These are phyloP conservation scores for Idaea dimidiata DNA, from an alignment of 2,888 invertebrate genomes.

Conservation along the genomic window DNA sequence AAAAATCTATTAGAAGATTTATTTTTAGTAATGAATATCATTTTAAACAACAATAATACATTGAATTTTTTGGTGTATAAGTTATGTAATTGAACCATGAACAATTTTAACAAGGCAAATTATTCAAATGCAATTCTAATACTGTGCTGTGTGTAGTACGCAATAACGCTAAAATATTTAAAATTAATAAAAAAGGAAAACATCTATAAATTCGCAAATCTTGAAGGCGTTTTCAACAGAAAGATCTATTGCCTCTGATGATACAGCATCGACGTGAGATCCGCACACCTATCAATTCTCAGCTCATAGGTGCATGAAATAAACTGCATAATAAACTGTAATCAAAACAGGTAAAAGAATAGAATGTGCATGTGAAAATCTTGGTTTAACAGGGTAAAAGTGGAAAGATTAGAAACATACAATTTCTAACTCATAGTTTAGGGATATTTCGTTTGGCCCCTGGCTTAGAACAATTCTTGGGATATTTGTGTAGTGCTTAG, in stretches of 20 bases:
- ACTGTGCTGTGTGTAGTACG: no score
- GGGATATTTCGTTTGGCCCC: no score
- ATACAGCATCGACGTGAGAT: constrained; percentile 57
- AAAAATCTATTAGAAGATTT: no score
- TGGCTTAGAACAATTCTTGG: no score
- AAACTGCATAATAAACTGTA: neutral
- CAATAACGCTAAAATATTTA: no score
- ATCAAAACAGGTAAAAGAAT: neutral
- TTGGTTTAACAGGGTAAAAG: neutral
- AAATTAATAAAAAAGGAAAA: neutral
- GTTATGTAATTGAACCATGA: no score
- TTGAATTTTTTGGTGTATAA: no score
- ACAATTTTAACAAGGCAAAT: no score
- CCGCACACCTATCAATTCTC: constrained; percentile 47
- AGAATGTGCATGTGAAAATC: neutral
- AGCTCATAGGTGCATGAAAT: constrained; percentile 28
- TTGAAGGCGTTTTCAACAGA: constrained; percentile 31
- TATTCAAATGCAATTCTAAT: no score
- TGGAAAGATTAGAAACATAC: neutral
- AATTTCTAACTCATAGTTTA: neutral
- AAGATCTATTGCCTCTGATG: constrained; percentile 39
- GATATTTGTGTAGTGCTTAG: no score
- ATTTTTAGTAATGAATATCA: no score
- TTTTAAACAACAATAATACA: no score
- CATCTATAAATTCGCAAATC: constrained; percentile 17